A percentile compares a stretch with the other conserved stretches of the same genome.
Evolutionary conservation across 2,797 vertebrate genomes (phyloP).

Genomic region (Chelidonichthys spinosus): DNA sequence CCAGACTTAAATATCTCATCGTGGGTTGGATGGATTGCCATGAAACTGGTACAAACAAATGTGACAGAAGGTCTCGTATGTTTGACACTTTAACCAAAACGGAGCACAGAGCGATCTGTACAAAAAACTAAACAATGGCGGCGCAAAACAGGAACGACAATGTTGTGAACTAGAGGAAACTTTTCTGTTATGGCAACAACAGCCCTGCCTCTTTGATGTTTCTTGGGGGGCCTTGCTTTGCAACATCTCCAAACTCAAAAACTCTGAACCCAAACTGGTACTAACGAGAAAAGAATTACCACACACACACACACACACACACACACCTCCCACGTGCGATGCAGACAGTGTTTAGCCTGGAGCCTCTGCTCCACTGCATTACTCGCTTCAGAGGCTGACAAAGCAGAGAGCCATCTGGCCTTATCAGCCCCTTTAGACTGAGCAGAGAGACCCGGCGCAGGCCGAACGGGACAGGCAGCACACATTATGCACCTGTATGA

Average conservation of each 20-base stretch:
- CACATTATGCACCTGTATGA: constrained; percentile 25
- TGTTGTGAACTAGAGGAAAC: too few relatives aligned
- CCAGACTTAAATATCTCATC: not conserved
- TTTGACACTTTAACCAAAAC: too few relatives aligned
- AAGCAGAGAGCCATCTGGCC: constrained; percentile 72
- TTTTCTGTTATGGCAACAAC: too few relatives aligned
- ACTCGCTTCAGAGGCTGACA: constrained; percentile 65
- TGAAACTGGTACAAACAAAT: not conserved
- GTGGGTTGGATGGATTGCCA: not conserved
- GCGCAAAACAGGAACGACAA: too few relatives aligned
- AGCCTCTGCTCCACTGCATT: constrained; percentile 65
- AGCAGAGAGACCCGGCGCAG: constrained; percentile 40
- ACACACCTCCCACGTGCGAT: constrained; percentile 34
- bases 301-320: constrained; percentile 22
- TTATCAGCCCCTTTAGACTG: constrained; percentile 56
- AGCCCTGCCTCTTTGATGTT: too few relatives aligned
- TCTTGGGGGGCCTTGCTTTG: constrained; percentile 3
- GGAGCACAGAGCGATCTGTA: too few relatives aligned
- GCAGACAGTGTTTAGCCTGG: constrained; percentile 38
- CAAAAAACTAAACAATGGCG: too few relatives aligned
- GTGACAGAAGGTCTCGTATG: too few relatives aligned
- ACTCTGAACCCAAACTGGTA: constrained; percentile 27
- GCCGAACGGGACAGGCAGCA: constrained; percentile 17
- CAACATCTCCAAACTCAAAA: constrained; percentile 21
- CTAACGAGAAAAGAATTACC: constrained; percentile 31